A percentile compares a stretch with the other conserved stretches of the same genome.
These are phyloP conservation scores for Nanorana parkeri DNA, from an alignment of 2,113 vertebrate genomes.

Conservation along the genomic window DNA sequence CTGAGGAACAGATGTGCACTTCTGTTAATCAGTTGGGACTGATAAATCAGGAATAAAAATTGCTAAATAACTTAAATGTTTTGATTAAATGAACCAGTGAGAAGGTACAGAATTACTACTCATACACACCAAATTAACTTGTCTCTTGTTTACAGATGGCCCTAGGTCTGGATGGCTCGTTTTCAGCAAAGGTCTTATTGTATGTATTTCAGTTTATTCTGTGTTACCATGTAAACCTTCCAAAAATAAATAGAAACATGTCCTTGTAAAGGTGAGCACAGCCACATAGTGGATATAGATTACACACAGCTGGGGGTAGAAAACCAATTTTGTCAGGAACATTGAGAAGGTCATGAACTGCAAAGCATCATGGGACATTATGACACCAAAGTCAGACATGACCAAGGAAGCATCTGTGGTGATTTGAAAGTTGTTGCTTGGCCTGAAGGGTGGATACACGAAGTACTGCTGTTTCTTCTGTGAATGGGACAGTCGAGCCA, in stretches of 20 bases:
- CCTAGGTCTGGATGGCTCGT: neutral
- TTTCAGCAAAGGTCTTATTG: neutral
- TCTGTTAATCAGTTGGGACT: slow-evolving; percentile 44
- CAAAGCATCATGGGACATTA: neutral
- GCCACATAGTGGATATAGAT: neutral
- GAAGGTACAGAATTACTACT: neutral
- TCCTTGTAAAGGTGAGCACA: slow-evolving; percentile 12
- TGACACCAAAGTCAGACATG: neutral
- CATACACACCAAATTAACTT: slow-evolving; percentile 18
- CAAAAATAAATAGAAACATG: neutral
- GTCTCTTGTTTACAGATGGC: slow-evolving; percentile 28
- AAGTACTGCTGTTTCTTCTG: too few species aligned
- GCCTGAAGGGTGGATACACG: too few species aligned
- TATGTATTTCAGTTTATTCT: neutral
- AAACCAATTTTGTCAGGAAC: neutral
- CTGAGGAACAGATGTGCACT: slow-evolving; percentile 36
- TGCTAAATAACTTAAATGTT: slow-evolving; percentile 44
- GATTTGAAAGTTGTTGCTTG: too few species aligned
- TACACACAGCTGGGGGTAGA: neutral
- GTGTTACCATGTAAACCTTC: slow-evolving; percentile 8
- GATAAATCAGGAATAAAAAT: slow-evolving; percentile 40
- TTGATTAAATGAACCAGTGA: slow-evolving; percentile 38
- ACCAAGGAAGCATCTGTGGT: neutral
- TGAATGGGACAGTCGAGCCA: too few species aligned
- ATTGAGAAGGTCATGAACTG: neutral